Evolutionary conservation across 2,113 vertebrate species (phyloP).

Genomic region (Mustelus asterias): DNA sequence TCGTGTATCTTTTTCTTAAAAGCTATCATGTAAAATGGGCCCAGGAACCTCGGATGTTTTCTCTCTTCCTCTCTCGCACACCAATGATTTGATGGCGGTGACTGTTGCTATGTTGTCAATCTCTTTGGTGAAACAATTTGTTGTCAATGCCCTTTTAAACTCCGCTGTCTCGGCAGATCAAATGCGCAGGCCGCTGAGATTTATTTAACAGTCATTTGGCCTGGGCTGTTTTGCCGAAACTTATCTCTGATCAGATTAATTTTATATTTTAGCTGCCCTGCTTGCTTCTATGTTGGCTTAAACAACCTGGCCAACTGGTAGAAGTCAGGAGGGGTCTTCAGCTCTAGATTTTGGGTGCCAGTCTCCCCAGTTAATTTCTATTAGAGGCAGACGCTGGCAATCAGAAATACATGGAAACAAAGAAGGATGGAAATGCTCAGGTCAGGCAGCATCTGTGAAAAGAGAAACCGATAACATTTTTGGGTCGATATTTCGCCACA

Average conservation of each 20-base stretch:
- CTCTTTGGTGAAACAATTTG: neutral
- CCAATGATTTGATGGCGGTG: neutral
- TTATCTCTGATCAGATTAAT: neutral
- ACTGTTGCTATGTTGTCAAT: slow-evolving; percentile 25
- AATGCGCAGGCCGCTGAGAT: neutral
- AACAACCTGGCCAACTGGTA: neutral
- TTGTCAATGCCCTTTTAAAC: neutral
- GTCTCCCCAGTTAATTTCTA: neutral
- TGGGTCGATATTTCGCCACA: neutral
- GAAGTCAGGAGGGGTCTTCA: neutral
- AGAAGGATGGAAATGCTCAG: neutral
- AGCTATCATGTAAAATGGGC: neutral
- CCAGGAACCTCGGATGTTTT: neutral
- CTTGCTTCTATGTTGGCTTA: no score
- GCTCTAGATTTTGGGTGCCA: neutral
- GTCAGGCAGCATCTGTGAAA: neutral
- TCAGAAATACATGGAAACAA: neutral
- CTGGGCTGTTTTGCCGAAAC: no score
- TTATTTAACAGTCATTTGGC: neutral
- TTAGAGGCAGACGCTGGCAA: neutral
- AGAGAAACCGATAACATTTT: neutral
- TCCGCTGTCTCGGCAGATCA: no score
- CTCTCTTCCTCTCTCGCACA: no score
- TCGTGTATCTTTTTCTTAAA: neutral
- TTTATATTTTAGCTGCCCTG: neutral